A percentile compares a stretch with the other conserved stretches of the same genome.
phyloP scores from a whole-genome alignment of 2,797 vertebrate species.

The Hapalemur alaotrensis region DNA sequence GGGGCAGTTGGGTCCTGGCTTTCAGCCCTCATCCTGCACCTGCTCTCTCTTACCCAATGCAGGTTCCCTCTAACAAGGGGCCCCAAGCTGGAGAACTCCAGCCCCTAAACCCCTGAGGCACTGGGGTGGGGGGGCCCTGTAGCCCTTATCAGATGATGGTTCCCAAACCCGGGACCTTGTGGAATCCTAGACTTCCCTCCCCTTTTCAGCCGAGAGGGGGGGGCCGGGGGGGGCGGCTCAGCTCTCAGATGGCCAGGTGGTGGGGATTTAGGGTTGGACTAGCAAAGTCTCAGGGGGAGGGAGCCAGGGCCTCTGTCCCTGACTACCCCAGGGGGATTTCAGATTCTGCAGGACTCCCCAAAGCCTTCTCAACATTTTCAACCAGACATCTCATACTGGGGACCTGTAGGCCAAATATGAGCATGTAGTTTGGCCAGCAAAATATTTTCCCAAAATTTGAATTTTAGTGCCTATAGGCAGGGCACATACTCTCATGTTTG shows the following conservation, averaged over 20 bases:
- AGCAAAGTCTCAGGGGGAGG: background rate
- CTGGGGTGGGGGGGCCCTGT: background rate
- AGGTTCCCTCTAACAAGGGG: background rate
- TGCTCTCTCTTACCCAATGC: background rate
- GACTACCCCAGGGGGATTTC: background rate
- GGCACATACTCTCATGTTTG: background rate
- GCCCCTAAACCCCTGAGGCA: background rate
- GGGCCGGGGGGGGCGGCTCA: background rate
- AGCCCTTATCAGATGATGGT: conserved; percentile 1
- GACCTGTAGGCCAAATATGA: background rate
- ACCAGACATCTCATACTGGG: background rate
- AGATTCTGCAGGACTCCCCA: background rate
- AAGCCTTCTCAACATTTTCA: background rate
- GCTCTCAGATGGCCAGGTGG: background rate
- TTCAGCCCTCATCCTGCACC: background rate
- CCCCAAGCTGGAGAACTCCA: background rate
- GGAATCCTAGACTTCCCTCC: background rate
- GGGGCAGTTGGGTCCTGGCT: background rate
- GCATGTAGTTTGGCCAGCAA: background rate
- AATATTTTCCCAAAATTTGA: background rate
- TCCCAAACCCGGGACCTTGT: background rate
- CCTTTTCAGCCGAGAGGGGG: background rate
- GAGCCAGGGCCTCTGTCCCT: background rate
- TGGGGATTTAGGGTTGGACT: background rate
- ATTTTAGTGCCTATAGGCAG: background rate